Percentiles rank a stretch among this genome's conserved stretches.
Conservation (phyloP, 2,113 vertebrate species). For the Solea senegalensis region DNA sequence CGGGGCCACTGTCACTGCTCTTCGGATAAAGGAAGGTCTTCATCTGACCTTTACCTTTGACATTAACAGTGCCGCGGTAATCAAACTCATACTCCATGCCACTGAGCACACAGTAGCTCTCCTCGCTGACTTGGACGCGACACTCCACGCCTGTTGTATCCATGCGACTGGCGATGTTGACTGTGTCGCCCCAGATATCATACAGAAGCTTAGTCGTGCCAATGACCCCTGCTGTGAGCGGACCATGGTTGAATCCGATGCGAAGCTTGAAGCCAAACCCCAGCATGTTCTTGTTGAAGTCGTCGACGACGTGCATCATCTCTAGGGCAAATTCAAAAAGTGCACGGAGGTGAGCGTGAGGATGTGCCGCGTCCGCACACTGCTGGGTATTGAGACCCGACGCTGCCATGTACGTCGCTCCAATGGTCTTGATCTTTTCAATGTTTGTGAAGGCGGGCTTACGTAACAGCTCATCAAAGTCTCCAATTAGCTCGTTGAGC, state of each 20-base stretch:
- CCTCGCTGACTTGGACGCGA: constrained; percentile 97
- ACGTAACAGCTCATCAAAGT: constrained; percentile 95
- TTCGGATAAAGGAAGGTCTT: constrained; percentile 98
- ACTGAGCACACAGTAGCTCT: constrained; percentile 92
- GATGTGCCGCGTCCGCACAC: constrained; percentile 86
- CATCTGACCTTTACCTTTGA: constrained; percentile 99
- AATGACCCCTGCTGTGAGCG: constrained; percentile 95
- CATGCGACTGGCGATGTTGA: constrained; percentile 99
- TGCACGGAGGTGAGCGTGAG: constrained; percentile 90
- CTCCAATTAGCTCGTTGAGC: constrained; percentile 95
- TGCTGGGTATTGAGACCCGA: constrained; percentile 91
- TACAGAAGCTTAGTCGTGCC: constrained; percentile 98
- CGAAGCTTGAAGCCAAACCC: constrained; percentile 98
- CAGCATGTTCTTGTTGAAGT: constrained; percentile 99
- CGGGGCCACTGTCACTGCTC: constrained; percentile 88
- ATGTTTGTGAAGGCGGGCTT: constrained; percentile 88
- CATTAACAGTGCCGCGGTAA: constrained; percentile 96
- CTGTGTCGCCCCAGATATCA: constrained; percentile 98
- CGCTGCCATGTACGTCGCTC: constrained; percentile 97
- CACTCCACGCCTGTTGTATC: constrained; percentile 97
- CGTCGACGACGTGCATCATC: constrained; percentile 98
- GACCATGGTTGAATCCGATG: constrained; percentile 96
- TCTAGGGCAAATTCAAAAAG: constrained; percentile 97
- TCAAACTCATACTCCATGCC: constrained; percentile 97
- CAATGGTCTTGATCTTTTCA: constrained; percentile 99